Evolutionary conservation across 2,888 invertebrate species (phyloP), one percentile per base, ranked within the genome.

Genomic region (Congeria kusceri): DNA sequence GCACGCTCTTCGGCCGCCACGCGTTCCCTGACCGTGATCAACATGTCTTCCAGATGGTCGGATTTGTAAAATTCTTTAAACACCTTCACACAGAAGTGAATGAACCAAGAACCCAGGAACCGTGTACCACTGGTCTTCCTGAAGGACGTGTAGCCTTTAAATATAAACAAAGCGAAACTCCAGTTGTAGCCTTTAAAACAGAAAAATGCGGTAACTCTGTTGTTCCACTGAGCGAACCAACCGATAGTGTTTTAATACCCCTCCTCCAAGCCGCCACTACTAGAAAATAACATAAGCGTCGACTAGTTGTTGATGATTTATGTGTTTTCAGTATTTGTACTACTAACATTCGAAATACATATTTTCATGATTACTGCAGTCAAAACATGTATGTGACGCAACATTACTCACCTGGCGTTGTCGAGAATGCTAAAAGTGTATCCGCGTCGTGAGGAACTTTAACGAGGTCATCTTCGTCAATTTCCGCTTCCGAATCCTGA

Each of bases 391-490:
- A 39, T 39, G 3, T 39, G 9, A 39, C 9, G 39, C 13, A 15
- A 11, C 13, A 39, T 15, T 13, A 44, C 66, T 39, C 56, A 84
- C 86, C 86, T 39, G 79, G 81, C 15, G 84, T 84, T 9, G 86
- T 84, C 11, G 86, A 77, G 32, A 74, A 84, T 0, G 83, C 84
- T 13, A 83, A 47, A 13, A 86, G 73, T 0, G 79, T 77, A 47
- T 86, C 84, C 11, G 86, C 82, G 62, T 85, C 86, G 13, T 67
- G 70, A 18, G 86, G 86, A 11, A 86, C 57, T 1, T 68, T 53
- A 11, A 82, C 57, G 3, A 70, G 74, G 59, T 82, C 77, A 18
- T 74, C 32, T 29, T 79, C 81, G 11, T 32, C 44, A 13, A 13
- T 47, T n/a, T 27, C 23, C 46, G 18, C 49, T 23, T 9, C n/a